Conservation (phyloP, 2,888 invertebrate species). For the Clunio marinus region DNA sequence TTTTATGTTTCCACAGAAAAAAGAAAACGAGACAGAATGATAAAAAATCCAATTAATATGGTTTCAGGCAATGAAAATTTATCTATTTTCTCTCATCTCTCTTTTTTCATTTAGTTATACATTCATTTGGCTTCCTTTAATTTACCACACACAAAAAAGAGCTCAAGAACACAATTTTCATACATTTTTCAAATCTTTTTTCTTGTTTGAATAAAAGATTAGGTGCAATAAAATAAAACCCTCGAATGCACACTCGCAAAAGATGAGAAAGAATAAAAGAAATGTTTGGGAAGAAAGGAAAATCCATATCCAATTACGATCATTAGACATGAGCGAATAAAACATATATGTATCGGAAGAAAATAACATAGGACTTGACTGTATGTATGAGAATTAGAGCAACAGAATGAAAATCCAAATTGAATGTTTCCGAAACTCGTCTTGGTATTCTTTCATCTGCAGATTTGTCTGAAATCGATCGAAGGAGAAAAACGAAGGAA, state of each 20-base stretch:
- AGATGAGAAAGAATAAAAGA: too few relatives aligned
- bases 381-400: background rate
- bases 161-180: slow-evolving; percentile 3
- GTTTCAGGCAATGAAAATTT: slow-evolving; percentile 29
- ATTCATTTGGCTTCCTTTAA: background rate
- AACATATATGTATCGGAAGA: background rate
- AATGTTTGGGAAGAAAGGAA: background rate
- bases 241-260: slow-evolving; percentile 1
- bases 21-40: slow-evolving; percentile 22
- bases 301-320: slow-evolving; percentile 3
- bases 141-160: background rate
- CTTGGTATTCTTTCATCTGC: background rate
- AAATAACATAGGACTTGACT: background rate
- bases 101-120: background rate
- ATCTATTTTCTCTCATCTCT: slow-evolving; percentile 12
- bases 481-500: background rate
- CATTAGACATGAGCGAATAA: background rate
- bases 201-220: slow-evolving; percentile 9
- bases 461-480: background rate
- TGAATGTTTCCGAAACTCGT: background rate
- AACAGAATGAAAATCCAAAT: background rate
- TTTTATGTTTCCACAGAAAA: too few relatives aligned
- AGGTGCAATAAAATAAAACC: slow-evolving; percentile 10
- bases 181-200: too few relatives aligned
- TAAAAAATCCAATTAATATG: slow-evolving; percentile 37